phyloP scores from a whole-genome alignment of 2,113 vertebrate species.

The Sapajus apella region DNA sequence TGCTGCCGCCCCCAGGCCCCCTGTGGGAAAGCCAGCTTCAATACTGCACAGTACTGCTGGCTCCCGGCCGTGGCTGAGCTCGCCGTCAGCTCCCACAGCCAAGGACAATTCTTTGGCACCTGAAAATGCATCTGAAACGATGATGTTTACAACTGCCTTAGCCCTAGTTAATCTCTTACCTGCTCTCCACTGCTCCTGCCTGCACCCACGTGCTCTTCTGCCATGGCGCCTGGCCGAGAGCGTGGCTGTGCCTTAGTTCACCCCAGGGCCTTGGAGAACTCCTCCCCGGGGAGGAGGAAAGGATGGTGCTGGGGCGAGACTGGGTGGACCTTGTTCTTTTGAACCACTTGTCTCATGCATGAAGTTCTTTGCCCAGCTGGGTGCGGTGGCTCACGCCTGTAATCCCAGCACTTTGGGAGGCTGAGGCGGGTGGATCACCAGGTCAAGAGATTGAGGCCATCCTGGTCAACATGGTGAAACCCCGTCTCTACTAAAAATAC shows the following conservation, averaged over 20 bases:
- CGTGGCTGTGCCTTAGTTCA: background rate
- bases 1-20: no score
- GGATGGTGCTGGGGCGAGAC: background rate
- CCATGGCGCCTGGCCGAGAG: background rate
- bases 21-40: background rate
- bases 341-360: background rate
- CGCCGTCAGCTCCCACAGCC: background rate
- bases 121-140: background rate
- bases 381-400: no score
- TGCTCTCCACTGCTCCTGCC: no score
- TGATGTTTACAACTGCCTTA: no score
- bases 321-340: background rate
- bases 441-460: no score
- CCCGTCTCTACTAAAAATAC: no score
- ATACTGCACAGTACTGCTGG: fast-evolving
- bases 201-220: no score
- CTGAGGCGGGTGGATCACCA: no score
- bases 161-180: no score
- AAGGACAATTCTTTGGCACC: background rate
- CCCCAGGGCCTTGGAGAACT: background rate
- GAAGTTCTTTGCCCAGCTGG: background rate
- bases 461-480: no score
- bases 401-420: no score
- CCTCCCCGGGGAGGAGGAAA: background rate
- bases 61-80: background rate